These are phyloP conservation scores for Schizothorax lantsangensis DNA, from an alignment of 2,797 vertebrate genomes.

Conservation along the genomic window DNA sequence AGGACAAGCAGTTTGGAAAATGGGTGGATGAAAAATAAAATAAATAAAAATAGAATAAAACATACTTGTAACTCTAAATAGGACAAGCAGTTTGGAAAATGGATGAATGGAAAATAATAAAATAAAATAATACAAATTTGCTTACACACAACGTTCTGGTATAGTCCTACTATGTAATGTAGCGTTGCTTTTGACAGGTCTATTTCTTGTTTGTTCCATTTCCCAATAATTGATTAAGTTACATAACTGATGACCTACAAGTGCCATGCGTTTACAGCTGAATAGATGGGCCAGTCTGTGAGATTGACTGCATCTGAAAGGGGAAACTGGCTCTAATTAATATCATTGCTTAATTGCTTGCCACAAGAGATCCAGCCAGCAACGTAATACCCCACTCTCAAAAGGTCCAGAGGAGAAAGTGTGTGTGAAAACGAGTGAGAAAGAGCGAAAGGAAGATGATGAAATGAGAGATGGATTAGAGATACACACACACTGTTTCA, in stretches of 20 bases:
- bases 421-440: not conserved
- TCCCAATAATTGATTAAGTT: conserved; percentile 79
- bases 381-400: conserved; percentile 28
- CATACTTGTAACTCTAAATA: not conserved
- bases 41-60: too few species aligned
- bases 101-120: not conserved
- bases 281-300: conserved; percentile 51
- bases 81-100: not conserved
- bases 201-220: conserved; percentile 69
- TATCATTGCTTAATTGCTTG: conserved; percentile 69
- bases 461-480: conserved; percentile 15
- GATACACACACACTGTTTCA: not conserved
- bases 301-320: conserved; percentile 58
- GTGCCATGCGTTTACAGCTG: conserved; percentile 67
- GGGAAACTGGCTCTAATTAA: conserved; percentile 70
- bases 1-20: too few species aligned
- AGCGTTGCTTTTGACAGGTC: conserved; percentile 67
- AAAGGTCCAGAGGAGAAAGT: conserved; percentile 49
- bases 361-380: conserved; percentile 60
- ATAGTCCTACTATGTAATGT: not conserved
- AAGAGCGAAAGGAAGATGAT: conserved; percentile 35
- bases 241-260: conserved; percentile 78
- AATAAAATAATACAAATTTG: not conserved
- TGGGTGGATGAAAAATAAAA: not conserved
- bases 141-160: not conserved